Evolutionary conservation across 2,797 vertebrate species (phyloP).

Genomic region (Malurus leucopterus): DNA sequence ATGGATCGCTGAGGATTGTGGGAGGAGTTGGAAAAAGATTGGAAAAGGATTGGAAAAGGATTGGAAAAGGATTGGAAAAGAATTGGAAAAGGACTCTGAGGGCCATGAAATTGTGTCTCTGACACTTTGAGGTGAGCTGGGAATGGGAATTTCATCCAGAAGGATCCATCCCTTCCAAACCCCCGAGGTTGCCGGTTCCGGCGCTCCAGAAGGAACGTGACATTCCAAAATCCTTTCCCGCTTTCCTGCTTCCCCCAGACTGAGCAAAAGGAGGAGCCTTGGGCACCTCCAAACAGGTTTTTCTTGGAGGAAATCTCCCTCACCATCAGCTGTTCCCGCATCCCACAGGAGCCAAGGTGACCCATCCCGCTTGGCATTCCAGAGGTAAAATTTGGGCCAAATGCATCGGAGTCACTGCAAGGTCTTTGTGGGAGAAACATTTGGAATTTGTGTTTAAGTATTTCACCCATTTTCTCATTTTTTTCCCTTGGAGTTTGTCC

Average conservation of each 20-base stretch:
- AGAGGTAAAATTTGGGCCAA: background rate
- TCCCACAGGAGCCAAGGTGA: background rate
- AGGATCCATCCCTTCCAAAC: background rate
- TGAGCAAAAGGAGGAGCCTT: background rate
- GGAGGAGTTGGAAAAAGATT: background rate
- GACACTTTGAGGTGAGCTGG: background rate
- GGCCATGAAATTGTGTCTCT: background rate
- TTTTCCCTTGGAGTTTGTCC: background rate
- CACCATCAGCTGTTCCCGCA: background rate
- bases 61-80: too few species aligned
- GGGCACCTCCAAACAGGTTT: background rate
- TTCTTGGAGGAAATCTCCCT: background rate
- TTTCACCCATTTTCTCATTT: accelerated
- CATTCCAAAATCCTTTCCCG: background rate
- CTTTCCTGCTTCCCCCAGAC: background rate
- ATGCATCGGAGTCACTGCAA: accelerated
- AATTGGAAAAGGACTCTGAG: accelerated
- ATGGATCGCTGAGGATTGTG: accelerated
- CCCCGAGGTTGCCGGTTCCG: background rate
- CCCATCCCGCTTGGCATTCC: background rate
- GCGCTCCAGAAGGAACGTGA: accelerated
- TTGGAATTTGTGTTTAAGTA: background rate
- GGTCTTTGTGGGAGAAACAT: background rate
- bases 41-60: too few species aligned
- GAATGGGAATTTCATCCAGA: background rate